Evolutionary conservation across 2,888 invertebrate genomes (phyloP).

Genomic region (Oxyteleia sp.): DNA sequence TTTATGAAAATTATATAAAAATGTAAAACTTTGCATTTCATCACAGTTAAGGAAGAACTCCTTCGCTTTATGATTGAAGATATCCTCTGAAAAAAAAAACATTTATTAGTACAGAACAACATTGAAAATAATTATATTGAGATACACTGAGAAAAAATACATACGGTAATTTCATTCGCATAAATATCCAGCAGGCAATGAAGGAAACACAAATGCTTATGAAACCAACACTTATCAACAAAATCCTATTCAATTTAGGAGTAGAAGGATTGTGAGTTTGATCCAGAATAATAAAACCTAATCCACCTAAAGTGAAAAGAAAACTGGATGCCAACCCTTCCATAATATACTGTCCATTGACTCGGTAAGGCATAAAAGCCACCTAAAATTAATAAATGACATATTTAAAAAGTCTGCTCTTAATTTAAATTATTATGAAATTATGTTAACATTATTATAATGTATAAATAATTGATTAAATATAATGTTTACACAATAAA

Average conservation of each 20-base stretch:
- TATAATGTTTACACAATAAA: too few relatives aligned
- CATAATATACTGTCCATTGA: slow-evolving; percentile 99
- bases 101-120: too few relatives aligned
- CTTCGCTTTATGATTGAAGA: slow-evolving; percentile 82
- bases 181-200: slow-evolving; percentile 98
- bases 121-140: too few relatives aligned
- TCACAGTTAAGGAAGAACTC: slow-evolving; percentile 15
- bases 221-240: slow-evolving; percentile 96
- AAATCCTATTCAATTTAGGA: slow-evolving; percentile 95
- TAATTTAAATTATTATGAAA: too few relatives aligned
- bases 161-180: slow-evolving; percentile 98
- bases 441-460: too few relatives aligned
- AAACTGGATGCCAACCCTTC: slow-evolving; percentile 99
- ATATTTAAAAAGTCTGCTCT: too few relatives aligned
- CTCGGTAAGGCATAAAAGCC: slow-evolving; percentile 99
- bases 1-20: slow-evolving; percentile 11
- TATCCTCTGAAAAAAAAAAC: slow-evolving; percentile 84
- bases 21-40: slow-evolving; percentile 22
- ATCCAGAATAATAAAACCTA: slow-evolving; percentile 98
- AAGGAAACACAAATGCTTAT: slow-evolving; percentile 97
- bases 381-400: slow-evolving; percentile 88
- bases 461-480: too few relatives aligned
- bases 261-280: slow-evolving; percentile 97
- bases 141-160: too few relatives aligned
- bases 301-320: slow-evolving; percentile 97